phyloP scores from a whole-genome alignment of 2,888 invertebrate species.

The Alloscopus bannaensis region DNA sequence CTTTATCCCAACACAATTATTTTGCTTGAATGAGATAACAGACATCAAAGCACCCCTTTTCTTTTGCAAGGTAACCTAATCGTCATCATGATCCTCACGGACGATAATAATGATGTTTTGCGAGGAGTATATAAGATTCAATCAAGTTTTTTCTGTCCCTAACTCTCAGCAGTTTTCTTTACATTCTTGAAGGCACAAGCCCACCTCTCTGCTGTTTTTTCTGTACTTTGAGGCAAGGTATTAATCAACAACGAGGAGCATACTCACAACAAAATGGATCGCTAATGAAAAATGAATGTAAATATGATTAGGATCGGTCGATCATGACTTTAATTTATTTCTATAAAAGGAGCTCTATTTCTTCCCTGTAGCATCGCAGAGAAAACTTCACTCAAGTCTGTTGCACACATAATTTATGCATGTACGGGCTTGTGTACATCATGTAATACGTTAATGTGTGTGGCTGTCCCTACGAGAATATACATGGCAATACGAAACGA shows the following conservation, averaged over 20 bases:
- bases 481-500: too few species aligned
- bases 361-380: slow-evolving; percentile 18
- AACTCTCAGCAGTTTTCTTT: too few species aligned
- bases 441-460: too few species aligned
- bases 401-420: too few species aligned
- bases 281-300: slow-evolving; percentile 40
- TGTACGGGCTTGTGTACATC: too few species aligned
- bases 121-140: not conserved
- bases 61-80: not conserved
- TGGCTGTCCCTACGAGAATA: too few species aligned
- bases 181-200: not conserved
- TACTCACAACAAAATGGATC: slow-evolving; percentile 7
- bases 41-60: not conserved
- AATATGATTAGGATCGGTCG: slow-evolving; percentile 45
- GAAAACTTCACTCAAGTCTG: too few species aligned
- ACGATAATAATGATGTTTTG: not conserved
- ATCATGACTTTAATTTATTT: slow-evolving; percentile 70
- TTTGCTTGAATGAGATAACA: too few species aligned
- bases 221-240: too few species aligned
- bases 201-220: slow-evolving; percentile 15
- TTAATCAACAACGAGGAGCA: slow-evolving; percentile 18
- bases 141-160: not conserved
- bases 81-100: not conserved
- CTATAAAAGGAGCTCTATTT: slow-evolving; percentile 70
- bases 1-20: too few species aligned